Conservation (phyloP, 2,888 invertebrate species). For the Synergus japonicus region DNA sequence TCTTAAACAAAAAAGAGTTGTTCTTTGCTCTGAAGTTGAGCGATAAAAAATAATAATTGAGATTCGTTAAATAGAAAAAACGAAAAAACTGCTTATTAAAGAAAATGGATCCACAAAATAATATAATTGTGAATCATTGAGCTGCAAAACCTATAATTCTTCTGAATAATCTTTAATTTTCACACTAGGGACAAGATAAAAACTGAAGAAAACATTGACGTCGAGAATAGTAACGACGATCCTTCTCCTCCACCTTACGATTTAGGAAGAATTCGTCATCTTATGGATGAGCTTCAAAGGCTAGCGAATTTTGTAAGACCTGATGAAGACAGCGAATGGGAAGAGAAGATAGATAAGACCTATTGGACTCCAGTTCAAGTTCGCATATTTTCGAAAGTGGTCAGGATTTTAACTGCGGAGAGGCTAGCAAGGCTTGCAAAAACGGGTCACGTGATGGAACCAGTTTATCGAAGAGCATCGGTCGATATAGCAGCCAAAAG, state of each 20-base stretch:
- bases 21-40: constrained; percentile 25
- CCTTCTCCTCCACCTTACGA: constrained; percentile 75
- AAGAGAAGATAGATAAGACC: constrained; percentile 81
- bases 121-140: neutral
- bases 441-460: constrained; percentile 81
- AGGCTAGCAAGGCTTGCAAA: constrained; percentile 83
- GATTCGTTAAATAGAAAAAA: neutral
- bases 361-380: constrained; percentile 83
- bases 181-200: constrained; percentile 57
- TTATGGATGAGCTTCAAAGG: constrained; percentile 87
- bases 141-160: neutral
- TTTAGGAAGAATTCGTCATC: constrained; percentile 79
- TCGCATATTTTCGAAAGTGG: constrained; percentile 83
- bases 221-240: constrained; percentile 61
- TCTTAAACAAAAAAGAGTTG: constrained; percentile 14
- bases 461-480: constrained; percentile 83
- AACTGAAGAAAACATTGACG: constrained; percentile 66
- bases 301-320: constrained; percentile 82
- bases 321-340: constrained; percentile 83
- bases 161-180: neutral
- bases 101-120: neutral
- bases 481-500: constrained; percentile 85
- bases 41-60: neutral
- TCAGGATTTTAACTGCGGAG: constrained; percentile 84
- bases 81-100: neutral